phyloP scores from a whole-genome alignment of 30 jellyfish, hydroid and myxozoan species.

The Turritopsis rubra region DNA sequence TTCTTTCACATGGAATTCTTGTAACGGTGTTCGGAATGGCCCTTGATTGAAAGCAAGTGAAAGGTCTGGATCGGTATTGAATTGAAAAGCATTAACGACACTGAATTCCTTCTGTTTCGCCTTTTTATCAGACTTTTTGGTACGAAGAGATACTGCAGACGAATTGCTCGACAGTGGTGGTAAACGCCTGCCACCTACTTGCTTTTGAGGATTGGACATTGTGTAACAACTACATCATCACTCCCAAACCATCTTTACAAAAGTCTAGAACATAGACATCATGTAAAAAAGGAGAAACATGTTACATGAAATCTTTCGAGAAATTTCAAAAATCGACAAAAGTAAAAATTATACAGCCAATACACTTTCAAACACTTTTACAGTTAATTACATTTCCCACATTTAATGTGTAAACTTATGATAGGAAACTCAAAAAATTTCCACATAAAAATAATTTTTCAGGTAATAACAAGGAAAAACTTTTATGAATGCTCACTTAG shows the following conservation, averaged over 20 bases:
- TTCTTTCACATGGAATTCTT: neutral
- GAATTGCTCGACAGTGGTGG: conserved; percentile 43
- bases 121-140: neutral
- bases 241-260: neutral
- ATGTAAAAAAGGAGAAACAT: neutral
- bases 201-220: conserved; percentile 83
- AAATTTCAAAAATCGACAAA: neutral
- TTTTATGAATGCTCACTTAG: neutral
- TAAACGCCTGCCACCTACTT: conserved; percentile 75
- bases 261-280: neutral
- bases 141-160: neutral
- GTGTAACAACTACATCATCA: neutral
- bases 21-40: conserved; percentile 24
- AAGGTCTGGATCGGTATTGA: neutral
- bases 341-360: neutral
- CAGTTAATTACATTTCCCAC: too few relatives aligned
- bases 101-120: neutral
- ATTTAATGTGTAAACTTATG: too few relatives aligned
- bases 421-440: too few relatives aligned
- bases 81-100: neutral
- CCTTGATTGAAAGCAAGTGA: conserved; percentile 1
- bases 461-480: neutral
- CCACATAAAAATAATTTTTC: too few relatives aligned
- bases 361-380: too few relatives aligned
- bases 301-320: neutral